Evolutionary conservation across 2,888 invertebrate genomes (phyloP).

Genomic region (Branchellion lobata): DNA sequence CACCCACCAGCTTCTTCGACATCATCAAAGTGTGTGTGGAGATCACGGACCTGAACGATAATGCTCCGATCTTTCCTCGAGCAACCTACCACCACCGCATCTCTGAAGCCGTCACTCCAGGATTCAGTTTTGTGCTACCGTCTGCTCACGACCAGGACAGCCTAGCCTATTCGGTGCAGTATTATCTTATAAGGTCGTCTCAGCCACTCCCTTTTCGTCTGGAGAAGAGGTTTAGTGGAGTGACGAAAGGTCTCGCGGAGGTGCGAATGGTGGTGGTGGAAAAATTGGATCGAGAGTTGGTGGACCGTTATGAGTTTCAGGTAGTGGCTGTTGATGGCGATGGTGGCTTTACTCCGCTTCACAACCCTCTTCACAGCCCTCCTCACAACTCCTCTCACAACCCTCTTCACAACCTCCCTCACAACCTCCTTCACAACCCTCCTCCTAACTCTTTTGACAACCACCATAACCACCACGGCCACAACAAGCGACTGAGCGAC

Average conservation of each 20-base stretch:
- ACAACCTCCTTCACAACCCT: background rate
- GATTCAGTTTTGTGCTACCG: slow-evolving; percentile 48
- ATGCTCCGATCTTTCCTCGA: slow-evolving; percentile 48
- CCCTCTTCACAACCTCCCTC: background rate
- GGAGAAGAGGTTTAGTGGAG: background rate
- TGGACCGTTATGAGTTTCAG: slow-evolving; percentile 46
- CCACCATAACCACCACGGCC: background rate
- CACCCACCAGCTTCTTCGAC: slow-evolving; percentile 46
- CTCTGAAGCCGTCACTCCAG: slow-evolving; percentile 48
- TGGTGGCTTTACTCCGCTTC: slow-evolving; percentile 27
- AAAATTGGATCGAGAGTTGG: slow-evolving; percentile 49
- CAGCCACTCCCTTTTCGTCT: slow-evolving; percentile 30
- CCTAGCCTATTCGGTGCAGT: slow-evolving; percentile 43
- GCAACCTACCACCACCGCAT: slow-evolving; percentile 43
- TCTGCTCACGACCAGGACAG: slow-evolving; percentile 50
- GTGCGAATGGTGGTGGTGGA: slow-evolving; percentile 48
- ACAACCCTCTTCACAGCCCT: background rate
- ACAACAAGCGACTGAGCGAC: background rate
- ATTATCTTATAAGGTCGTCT: slow-evolving; percentile 43
- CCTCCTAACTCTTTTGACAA: background rate
- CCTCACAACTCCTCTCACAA: background rate
- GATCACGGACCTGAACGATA: slow-evolving; percentile 50
- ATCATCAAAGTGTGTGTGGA: slow-evolving; percentile 49
- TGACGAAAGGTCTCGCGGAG: slow-evolving; percentile 34
- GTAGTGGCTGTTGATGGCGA: slow-evolving; percentile 50